Conservation (phyloP, 2,113 vertebrate genomes). For the Cephalopterus ornatus region DNA sequence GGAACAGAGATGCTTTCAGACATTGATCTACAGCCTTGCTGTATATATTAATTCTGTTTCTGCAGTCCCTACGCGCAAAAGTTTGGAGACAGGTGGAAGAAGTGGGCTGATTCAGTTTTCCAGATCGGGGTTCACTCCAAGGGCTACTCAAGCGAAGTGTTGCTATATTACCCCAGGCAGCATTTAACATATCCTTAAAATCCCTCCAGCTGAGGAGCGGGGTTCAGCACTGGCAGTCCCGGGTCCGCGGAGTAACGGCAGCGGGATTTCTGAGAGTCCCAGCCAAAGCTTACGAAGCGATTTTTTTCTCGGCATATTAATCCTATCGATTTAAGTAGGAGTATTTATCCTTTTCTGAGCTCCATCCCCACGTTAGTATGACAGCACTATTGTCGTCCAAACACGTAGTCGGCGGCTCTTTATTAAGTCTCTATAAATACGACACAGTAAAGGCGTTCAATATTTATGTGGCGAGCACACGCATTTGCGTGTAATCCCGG, state of each 20-base stretch:
- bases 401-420: neutral
- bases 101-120: neutral
- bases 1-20: neutral
- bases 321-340: neutral
- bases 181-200: neutral
- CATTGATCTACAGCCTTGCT: neutral
- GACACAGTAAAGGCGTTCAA: neutral
- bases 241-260: neutral
- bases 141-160: neutral
- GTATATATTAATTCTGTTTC: neutral
- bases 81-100: neutral
- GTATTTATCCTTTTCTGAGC: neutral
- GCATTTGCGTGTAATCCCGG: neutral
- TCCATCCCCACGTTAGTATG: neutral
- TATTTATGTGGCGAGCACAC: neutral
- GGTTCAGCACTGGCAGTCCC: neutral
- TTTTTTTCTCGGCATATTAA: neutral
- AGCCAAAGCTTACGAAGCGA: neutral
- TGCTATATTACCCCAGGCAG: neutral
- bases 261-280: neutral
- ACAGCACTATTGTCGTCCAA: slow-evolving; percentile 21
- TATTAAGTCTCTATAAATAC: neutral
- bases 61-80: neutral
- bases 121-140: neutral
- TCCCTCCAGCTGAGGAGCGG: neutral